Conservation (phyloP, 2,888 invertebrate species). For the Zaprionus bogoriensis region DNA sequence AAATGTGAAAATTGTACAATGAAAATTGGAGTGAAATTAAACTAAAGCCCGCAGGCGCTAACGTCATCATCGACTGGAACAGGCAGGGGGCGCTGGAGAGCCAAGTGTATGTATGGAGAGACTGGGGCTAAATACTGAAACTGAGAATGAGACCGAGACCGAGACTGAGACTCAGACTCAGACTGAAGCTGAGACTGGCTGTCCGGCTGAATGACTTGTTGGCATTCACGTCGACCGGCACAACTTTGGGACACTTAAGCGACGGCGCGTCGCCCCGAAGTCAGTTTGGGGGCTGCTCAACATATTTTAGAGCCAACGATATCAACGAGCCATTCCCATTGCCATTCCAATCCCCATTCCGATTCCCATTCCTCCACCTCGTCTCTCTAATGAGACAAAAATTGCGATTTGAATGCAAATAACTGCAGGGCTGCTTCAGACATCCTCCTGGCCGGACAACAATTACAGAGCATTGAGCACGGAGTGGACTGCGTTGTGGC, state of each 20-base stretch:
- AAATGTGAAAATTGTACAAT: constrained; percentile 75
- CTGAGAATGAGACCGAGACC: neutral
- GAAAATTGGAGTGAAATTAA: constrained; percentile 75
- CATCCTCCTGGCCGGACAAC: constrained; percentile 49
- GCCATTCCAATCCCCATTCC: too few species aligned
- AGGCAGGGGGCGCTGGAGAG: constrained; percentile 17
- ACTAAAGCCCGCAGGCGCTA: constrained; percentile 69
- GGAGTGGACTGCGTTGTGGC: constrained; percentile 15
- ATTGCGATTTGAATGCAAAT: constrained; percentile 79
- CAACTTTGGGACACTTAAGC: constrained; percentile 77
- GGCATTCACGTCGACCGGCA: constrained; percentile 65
- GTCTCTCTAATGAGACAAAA: constrained; percentile 68
- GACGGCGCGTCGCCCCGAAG: constrained; percentile 39
- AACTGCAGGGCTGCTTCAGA: constrained; percentile 74
- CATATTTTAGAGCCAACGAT: constrained; percentile 43
- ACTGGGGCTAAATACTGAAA: constrained; percentile 5
- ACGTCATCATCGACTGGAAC: constrained; percentile 25
- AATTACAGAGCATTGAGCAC: constrained; percentile 63
- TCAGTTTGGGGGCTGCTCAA: constrained; percentile 8
- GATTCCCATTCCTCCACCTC: neutral
- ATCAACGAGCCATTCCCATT: neutral
- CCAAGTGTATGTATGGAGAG: neutral
- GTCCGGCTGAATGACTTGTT: constrained; percentile 60
- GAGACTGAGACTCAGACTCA: neutral
- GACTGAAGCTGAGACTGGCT: constrained; percentile 17